Evolutionary conservation across 2,888 invertebrate genomes (phyloP).

Genomic region (Acronicta alni): DNA sequence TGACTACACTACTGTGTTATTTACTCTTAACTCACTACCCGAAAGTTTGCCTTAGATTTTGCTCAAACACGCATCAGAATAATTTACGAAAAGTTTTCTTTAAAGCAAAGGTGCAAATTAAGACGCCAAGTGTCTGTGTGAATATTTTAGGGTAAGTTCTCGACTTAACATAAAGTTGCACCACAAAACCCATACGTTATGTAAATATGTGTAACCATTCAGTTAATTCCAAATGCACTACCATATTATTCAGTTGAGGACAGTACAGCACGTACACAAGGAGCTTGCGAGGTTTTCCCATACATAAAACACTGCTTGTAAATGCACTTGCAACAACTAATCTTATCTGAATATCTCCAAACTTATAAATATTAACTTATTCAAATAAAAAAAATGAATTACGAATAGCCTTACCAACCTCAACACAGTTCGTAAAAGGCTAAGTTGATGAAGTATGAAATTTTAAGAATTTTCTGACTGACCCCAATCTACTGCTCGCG

Average conservation of each 20-base stretch:
- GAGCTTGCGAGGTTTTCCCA: background rate
- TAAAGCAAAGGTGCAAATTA: background rate
- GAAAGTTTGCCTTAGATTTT: conserved; percentile 2
- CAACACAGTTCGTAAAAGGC: too few species aligned
- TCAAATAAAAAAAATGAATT: too few species aligned
- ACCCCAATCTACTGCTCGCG: background rate
- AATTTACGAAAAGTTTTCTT: background rate
- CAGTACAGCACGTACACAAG: conserved; percentile 3
- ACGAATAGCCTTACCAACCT: too few species aligned
- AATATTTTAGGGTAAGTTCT: background rate
- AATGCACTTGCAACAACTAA: too few species aligned
- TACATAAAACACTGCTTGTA: too few species aligned
- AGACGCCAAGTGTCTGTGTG: background rate
- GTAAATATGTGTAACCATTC: background rate
- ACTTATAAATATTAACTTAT: too few species aligned
- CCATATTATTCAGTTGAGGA: conserved; percentile 1
- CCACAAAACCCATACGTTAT: background rate
- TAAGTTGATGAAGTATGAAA: too few species aligned
- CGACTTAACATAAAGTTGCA: background rate
- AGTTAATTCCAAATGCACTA: background rate
- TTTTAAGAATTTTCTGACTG: too few species aligned
- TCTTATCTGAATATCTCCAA: too few species aligned
- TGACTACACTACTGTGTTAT: conserved; percentile 46
- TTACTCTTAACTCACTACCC: conserved; percentile 11
- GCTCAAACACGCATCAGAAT: background rate